These are phyloP conservation scores for Oxyscelio sp. DNA, from an alignment of 2,888 invertebrate genomes.

Conservation along the genomic window DNA sequence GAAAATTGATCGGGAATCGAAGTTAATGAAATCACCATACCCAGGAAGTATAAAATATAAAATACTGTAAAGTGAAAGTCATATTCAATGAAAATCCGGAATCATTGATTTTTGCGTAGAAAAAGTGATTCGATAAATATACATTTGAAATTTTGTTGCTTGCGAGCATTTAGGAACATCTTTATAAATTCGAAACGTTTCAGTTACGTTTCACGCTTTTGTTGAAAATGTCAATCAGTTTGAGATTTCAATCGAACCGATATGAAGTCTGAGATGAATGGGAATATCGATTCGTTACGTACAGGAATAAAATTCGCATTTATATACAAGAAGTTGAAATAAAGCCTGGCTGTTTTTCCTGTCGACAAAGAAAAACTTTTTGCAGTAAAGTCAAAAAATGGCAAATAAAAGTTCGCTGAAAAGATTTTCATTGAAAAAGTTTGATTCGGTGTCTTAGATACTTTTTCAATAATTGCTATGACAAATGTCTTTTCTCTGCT, in stretches of 20 bases:
- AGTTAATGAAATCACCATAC: conserved; percentile 23
- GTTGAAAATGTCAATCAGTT: conserved; percentile 51
- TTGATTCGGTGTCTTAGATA: conserved; percentile 41
- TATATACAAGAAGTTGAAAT: conserved; percentile 63
- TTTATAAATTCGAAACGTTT: conserved; percentile 39
- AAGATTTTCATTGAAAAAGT: conserved; percentile 68
- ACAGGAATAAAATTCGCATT: conserved; percentile 55
- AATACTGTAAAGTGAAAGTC: conserved; percentile 11
- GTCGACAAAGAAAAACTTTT: conserved; percentile 50
- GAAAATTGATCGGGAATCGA: conserved; percentile 46
- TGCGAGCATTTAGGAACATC: background rate
- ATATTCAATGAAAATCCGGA: background rate
- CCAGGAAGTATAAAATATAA: background rate
- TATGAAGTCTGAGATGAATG: conserved; percentile 33
- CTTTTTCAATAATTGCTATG: conserved; percentile 55
- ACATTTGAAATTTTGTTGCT: background rate
- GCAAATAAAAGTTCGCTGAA: conserved; percentile 55
- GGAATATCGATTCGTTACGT: conserved; percentile 61
- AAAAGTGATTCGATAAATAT: background rate
- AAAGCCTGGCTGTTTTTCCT: conserved; percentile 48
- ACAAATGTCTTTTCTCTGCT: conserved; percentile 23
- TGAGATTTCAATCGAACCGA: conserved; percentile 38
- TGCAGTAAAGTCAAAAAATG: conserved; percentile 46
- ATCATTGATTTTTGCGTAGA: conserved; percentile 12
- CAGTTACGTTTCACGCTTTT: conserved; percentile 31